A percentile compares a stretch with the other conserved stretches of the same genome.
phyloP scores from a whole-genome alignment of 2,113 vertebrate genomes.

The Eretmochelys imbricata region DNA sequence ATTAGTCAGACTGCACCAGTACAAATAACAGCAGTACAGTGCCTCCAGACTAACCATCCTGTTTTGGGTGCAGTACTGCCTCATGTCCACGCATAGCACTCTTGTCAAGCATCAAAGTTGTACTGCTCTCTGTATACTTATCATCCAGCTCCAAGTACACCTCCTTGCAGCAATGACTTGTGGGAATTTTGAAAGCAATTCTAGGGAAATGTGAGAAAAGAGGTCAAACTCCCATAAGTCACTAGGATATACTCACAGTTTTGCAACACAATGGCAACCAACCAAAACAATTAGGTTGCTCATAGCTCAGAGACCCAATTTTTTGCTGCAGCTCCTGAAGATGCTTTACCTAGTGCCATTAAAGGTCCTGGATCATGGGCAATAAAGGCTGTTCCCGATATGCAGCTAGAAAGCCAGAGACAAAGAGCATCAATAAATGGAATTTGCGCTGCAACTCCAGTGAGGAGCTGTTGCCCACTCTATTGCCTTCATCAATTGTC shows the following conservation, averaged over 20 bases:
- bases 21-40: rapidly evolving
- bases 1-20: background rate
- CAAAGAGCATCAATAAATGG: background rate
- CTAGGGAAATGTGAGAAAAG: background rate
- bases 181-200: background rate
- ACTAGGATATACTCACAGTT: background rate
- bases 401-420: background rate
- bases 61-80: background rate
- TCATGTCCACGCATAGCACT: background rate
- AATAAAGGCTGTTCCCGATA: background rate
- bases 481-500: background rate
- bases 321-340: background rate
- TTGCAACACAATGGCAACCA: background rate
- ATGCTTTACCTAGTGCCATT: background rate
- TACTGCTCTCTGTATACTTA: background rate
- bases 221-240: background rate
- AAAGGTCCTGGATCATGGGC: background rate
- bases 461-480: background rate
- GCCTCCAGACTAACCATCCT: background rate
- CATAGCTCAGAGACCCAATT: background rate
- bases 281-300: background rate
- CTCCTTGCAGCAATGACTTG: background rate
- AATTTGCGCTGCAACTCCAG: background rate
- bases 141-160: background rate
- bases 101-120: background rate